Evolutionary conservation across 2,797 vertebrate genomes (phyloP).

Genomic region (Enteromius radiatus): DNA sequence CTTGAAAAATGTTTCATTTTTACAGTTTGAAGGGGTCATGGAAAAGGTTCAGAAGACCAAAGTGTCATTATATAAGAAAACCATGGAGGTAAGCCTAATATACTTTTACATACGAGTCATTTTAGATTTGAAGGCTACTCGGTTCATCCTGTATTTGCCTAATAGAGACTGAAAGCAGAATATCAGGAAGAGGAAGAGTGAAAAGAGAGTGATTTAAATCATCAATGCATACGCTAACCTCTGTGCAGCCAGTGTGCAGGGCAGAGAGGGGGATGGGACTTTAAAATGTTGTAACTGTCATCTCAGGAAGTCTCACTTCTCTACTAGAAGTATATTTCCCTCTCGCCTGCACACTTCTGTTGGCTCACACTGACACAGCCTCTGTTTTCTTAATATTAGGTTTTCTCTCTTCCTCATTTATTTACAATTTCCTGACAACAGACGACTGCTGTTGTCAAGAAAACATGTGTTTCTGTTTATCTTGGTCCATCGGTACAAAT

Average conservation of each 20-base stretch:
- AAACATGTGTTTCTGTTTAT: background rate
- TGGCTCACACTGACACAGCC: background rate
- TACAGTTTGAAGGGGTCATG: conserved; percentile 88
- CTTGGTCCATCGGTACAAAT: background rate
- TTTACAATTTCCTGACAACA: conserved; percentile 47
- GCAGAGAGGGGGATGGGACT: background rate
- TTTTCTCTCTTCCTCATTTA: conserved; percentile 43
- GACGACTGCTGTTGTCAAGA: background rate
- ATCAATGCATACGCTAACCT: conserved; percentile 1
- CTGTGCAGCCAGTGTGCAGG: conserved; percentile 13
- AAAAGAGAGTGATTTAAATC: conserved; percentile 48
- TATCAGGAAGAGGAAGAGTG: conserved; percentile 51
- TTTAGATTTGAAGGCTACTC: background rate
- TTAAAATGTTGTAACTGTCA: conserved; percentile 19
- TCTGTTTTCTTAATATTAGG: background rate
- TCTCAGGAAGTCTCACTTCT: conserved; percentile 49
- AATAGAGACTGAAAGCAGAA: conserved; percentile 16
- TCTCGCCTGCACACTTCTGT: background rate
- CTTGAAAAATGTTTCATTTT: background rate
- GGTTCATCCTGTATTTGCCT: conserved; percentile 9
- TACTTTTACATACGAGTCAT: background rate
- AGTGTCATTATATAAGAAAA: conserved; percentile 89
- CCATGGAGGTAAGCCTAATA: conserved; percentile 84
- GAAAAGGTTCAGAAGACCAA: conserved; percentile 93
- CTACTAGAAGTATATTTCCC: conserved; percentile 9